Conservation (phyloP, 2,888 invertebrate species). For the Caenorhabditis angaria region DNA sequence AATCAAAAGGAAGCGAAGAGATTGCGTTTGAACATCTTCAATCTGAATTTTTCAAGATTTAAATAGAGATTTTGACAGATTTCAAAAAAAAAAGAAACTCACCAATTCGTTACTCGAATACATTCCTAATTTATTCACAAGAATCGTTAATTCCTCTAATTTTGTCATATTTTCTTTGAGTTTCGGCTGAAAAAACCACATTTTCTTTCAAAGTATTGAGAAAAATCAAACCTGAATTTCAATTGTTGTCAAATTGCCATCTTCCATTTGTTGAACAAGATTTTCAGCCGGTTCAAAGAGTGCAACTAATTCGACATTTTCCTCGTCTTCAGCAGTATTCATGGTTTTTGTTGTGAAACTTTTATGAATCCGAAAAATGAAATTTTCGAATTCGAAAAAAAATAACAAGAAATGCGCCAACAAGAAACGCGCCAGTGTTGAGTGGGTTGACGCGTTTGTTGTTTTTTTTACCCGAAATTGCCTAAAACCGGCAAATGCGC, state of each 20-base stretch:
- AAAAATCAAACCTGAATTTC: conserved; percentile 18
- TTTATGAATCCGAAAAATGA: neutral
- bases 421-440: no score
- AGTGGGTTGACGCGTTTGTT: no score
- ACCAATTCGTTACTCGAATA: conserved; percentile 58
- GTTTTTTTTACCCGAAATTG: no score
- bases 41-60: conserved; percentile 24
- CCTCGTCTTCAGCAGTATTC: conserved; percentile 12
- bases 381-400: no score
- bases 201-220: neutral
- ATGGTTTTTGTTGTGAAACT: neutral
- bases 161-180: conserved; percentile 27
- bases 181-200: conserved; percentile 17
- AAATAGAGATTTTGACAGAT: neutral
- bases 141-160: conserved; percentile 43
- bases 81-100: neutral
- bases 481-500: no score
- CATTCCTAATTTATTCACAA: conserved; percentile 47
- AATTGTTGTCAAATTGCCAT: conserved; percentile 21
- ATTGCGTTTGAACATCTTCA: conserved; percentile 50
- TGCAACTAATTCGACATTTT: conserved; percentile 19
- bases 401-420: no score
- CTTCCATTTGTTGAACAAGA: conserved; percentile 39
- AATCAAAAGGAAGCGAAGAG: conserved; percentile 59
- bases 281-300: conserved; percentile 26